These are phyloP conservation scores for Caenorhabditis sp. DNA, from an alignment of 2,888 invertebrate species.

Conservation along the genomic window DNA sequence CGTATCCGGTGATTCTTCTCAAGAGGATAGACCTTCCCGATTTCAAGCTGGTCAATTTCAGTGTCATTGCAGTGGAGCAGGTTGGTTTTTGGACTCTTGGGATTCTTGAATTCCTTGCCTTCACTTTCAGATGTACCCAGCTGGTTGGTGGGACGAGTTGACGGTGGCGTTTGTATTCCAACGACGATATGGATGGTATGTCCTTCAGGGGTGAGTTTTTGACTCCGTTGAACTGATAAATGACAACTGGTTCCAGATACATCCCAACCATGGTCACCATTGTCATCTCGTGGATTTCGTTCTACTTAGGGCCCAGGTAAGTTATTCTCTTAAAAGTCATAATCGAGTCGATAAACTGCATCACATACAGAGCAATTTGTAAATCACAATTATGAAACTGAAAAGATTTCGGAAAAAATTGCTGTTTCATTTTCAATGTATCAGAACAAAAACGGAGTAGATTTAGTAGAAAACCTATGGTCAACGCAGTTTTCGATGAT, in stretches of 20 bases:
- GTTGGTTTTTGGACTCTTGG: constrained; percentile 15
- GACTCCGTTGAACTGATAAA: background rate
- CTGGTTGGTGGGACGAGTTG: constrained; percentile 83
- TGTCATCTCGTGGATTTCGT: constrained; percentile 83
- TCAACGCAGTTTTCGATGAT: too few species aligned
- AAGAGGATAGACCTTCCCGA: constrained; percentile 82
- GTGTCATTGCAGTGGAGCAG: constrained; percentile 82
- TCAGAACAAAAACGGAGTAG: too few species aligned
- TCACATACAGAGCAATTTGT: too few species aligned
- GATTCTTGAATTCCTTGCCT: too few species aligned
- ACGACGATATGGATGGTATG: constrained; percentile 83
- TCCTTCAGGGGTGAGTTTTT: constrained; percentile 77
- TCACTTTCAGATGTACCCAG: constrained; percentile 80
- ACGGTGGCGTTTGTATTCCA: constrained; percentile 83
- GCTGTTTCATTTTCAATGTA: too few species aligned
- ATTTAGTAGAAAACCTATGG: too few species aligned
- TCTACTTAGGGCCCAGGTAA: constrained; percentile 82
- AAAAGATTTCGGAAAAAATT: too few species aligned
- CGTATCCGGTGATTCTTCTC: constrained; percentile 78
- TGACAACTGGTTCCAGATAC: constrained; percentile 61
- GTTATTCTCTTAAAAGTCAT: background rate
- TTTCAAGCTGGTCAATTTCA: constrained; percentile 82
- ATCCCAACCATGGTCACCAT: constrained; percentile 83
- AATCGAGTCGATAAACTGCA: too few species aligned
- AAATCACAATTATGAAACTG: too few species aligned